phyloP scores from a whole-genome alignment of 2,113 vertebrate genomes.

The Cyphomyrus plagiostoma region DNA sequence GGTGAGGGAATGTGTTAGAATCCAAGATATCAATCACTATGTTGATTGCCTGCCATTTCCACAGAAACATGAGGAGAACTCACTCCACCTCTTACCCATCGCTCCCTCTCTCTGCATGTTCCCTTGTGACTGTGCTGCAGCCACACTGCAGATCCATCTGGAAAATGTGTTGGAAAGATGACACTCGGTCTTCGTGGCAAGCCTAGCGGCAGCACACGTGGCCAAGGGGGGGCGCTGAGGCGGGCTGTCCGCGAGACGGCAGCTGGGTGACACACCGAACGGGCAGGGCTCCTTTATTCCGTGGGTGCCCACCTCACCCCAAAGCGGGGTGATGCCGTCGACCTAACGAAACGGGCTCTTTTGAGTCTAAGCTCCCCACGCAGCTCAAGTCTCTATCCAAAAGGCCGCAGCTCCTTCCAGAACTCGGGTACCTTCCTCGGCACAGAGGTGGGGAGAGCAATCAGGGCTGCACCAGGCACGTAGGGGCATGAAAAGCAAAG shows the following conservation, averaged over 20 bases:
- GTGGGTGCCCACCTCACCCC: neutral
- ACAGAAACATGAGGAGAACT: neutral
- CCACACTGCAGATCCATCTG: neutral
- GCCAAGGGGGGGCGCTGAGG: neutral
- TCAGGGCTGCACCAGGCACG: neutral
- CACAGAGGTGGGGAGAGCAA: neutral
- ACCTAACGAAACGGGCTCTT: neutral
- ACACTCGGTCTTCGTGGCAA: neutral
- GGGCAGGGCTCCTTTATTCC: neutral
- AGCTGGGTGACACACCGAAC: constrained; percentile 19
- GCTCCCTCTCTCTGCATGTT: neutral
- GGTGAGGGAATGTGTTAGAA: neutral
- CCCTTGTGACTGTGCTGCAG: neutral
- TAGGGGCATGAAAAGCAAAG: neutral
- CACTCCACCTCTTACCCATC: neutral
- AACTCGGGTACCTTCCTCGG: neutral
- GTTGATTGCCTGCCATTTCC: neutral
- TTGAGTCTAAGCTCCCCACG: neutral
- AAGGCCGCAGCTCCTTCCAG: neutral
- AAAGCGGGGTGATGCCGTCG: neutral
- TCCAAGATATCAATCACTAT: constrained; percentile 4
- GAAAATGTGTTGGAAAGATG: neutral
- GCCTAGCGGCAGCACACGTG: neutral
- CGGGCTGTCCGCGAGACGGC: constrained; percentile 26
- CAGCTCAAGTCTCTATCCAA: neutral